A percentile compares a stretch with the other conserved stretches of the same genome.
Evolutionary conservation across 2,113 vertebrate species (phyloP).

Genomic region (Megaptera novaeangliae): DNA sequence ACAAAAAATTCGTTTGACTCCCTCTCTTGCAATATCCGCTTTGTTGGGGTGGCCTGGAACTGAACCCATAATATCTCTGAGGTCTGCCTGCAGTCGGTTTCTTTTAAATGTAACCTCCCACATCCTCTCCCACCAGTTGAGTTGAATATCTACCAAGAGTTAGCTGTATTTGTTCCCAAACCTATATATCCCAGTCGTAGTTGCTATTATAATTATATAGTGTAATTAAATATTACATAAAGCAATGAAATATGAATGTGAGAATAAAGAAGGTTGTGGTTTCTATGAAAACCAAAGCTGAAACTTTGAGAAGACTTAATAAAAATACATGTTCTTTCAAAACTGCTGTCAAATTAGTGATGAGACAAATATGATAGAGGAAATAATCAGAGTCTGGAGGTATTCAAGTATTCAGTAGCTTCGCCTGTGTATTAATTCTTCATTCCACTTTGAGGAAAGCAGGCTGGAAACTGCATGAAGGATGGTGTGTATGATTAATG

Average conservation of each 20-base stretch:
- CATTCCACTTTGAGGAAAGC: neutral
- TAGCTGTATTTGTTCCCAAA: neutral
- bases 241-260: neutral
- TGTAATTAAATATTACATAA: neutral
- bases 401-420: neutral
- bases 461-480: neutral
- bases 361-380: neutral
- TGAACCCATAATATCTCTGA: neutral
- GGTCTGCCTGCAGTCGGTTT: neutral
- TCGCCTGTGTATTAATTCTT: neutral
- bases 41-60: neutral
- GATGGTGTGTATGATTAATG: neutral
- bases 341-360: neutral
- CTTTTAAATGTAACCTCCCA: neutral
- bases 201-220: neutral
- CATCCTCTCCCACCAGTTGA: neutral
- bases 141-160: neutral
- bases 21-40: neutral
- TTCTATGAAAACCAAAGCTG: neutral
- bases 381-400: neutral
- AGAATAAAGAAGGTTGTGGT: neutral
- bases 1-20: neutral
- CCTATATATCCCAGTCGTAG: neutral
- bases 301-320: neutral
- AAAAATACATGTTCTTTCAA: neutral